Base-by-base conservation (phyloP, 2,113 vertebrate genomes). In the Leptocoma aspasia region DNA sequence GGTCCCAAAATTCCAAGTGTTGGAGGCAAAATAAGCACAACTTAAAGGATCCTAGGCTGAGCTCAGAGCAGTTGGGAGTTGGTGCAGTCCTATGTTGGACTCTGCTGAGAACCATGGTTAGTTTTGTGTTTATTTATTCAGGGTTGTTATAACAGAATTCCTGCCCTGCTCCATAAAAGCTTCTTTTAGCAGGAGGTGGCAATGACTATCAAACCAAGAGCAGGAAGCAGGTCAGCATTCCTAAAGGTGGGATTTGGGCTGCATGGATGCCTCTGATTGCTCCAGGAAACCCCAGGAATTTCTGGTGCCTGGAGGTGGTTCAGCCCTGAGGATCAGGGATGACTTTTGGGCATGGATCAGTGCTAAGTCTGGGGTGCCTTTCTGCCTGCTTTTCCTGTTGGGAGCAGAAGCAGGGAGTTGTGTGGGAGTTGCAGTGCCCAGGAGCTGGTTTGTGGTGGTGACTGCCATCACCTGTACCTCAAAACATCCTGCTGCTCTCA, bases 21-120 rank as follows among this genome's bases (percentile, higher is more conserved):
- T 86, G 57, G 35, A 89, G 80, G 17, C 54, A 37, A 57, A 94
- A 78, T 59, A 66, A 89, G 61, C 86, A 53, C 33, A 59, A n/a
- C 60, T 41, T 53, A 44, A 68, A 72, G 39, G 14, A 3, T 52
- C 13, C 52, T 33, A 28, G 37, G 14, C 37, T 3, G 14, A 18
- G 21, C 15, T 52, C 26, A 44, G 44, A 54, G 73, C 10, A 33
- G 47, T 0, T 60, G 61, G 56, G 6, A 7, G 31, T 15, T 7
- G 11, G 13, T 64, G 41, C 30, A 41, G 66, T 68, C 1, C 1
- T 35, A 12, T 1, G 0, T 7, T 44, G 65, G 33, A 3, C 16
- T 69, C 13, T 66, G 63, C 65, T 61, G 60, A 53, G 80, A 86
- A 7, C 30, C 21, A 37, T 60, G 47, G 5, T 82, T 57, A 45